A percentile compares a stretch with the other conserved stretches of the same genome.
Conservation (phyloP, 2,797 vertebrate genomes). For the Gephyroberyx darwinii region DNA sequence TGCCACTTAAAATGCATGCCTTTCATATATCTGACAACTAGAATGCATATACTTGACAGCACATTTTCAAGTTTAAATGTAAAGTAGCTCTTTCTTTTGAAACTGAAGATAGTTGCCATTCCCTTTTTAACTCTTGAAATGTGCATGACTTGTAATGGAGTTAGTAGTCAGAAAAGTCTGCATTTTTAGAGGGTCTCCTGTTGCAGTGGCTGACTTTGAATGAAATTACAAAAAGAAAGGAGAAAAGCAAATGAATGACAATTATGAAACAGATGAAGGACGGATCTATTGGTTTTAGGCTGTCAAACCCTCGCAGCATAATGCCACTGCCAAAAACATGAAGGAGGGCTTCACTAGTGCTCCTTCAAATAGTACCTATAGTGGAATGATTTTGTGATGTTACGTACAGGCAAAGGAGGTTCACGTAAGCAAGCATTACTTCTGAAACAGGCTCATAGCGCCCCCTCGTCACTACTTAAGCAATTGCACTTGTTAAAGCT, state of each 20-base stretch:
- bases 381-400: slow-evolving; percentile 64
- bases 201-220: slow-evolving; percentile 50
- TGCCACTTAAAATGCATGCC: slow-evolving; percentile 42
- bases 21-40: slow-evolving; percentile 40
- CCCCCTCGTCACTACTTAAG: slow-evolving; percentile 50
- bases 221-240: slow-evolving; percentile 29
- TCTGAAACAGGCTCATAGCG: slow-evolving; percentile 35
- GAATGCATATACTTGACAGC: slow-evolving; percentile 68
- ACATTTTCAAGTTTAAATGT: slow-evolving; percentile 50
- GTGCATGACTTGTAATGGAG: slow-evolving; percentile 31
- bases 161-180: slow-evolving; percentile 21
- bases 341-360: slow-evolving; percentile 34
- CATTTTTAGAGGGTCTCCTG: slow-evolving; percentile 30
- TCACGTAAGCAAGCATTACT: slow-evolving; percentile 34
- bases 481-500: slow-evolving; percentile 70
- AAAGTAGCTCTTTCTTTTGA: slow-evolving; percentile 38
- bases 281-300: slow-evolving; percentile 64
- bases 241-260: slow-evolving; percentile 51
- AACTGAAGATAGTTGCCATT: slow-evolving; percentile 1
- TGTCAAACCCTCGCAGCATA: slow-evolving; percentile 48
- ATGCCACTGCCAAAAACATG: slow-evolving; percentile 51
- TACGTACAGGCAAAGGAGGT: slow-evolving; percentile 54
- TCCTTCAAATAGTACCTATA: slow-evolving; percentile 7
- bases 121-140: slow-evolving; percentile 20
- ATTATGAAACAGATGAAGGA: slow-evolving; percentile 64